Evolutionary conservation across 1,140 invertebrate genomes (phyloP), one percentile per base, ranked within the genome.

Genomic region (Telenomus remus): DNA sequence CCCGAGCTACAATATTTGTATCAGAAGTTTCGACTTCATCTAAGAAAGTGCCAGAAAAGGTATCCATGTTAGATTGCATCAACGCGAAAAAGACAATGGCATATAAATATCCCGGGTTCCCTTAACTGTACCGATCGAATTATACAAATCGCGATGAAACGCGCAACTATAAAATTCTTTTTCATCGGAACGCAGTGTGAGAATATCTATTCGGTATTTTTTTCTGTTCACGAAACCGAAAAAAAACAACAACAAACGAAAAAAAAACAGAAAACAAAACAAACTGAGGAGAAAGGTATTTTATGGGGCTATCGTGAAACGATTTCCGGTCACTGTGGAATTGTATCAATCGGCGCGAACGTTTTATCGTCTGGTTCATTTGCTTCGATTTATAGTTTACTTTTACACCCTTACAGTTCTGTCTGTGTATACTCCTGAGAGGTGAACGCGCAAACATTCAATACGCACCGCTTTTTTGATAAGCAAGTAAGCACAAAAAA

Each of bases 321-420:
- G 68, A 71, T 72, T 72, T 77, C 75, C 68, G 75, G 61, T 72
- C 61, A 71, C 57, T 16, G 57, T 64, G 48, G 75, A 49, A 59
- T 50, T 69, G 56, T 63, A 72, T 68, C 68, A 69, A 68, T 68
- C 63, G 63, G 44, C 49, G 48, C 33, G 43, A 68, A 54, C 42
- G 51, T 68, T 68, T 61, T 63, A 71, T 71, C 68, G 51, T 57
- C 43, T 63, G 56, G 50, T 71, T 76, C 61, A 76, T 71, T 76
- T 76, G 63, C 50, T 71, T 63, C 68, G 57, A 72, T 77, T 77
- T 72, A 63, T 72, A 63, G 61, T 77, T 77, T 69, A 59, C 74
- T 72, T 71, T 60, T 70, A 48, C 54, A 35, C 69, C 48, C 48
- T 42, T 37, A 46, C 14, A n/a, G 15, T 8, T n/a, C 27, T 44